Evolutionary conservation across 2,888 invertebrate genomes (phyloP).

Genomic region (Nymphalis urticae): DNA sequence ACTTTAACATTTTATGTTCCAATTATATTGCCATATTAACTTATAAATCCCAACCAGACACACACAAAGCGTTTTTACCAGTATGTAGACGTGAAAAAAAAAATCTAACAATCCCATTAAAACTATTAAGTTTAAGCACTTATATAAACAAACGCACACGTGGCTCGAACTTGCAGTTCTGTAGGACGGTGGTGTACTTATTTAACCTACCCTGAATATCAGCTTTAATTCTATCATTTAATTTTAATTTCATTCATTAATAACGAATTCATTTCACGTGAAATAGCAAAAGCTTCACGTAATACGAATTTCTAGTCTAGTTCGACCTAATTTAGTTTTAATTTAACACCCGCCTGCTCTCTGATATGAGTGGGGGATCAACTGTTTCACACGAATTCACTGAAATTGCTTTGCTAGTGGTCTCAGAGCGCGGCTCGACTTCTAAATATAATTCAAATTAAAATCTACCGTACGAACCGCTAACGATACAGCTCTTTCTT

Average conservation of each 20-base stretch:
- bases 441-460: conserved; percentile 3
- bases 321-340: conserved; percentile 11
- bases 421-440: conserved; percentile 2
- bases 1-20: no score
- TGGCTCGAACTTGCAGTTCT: no score
- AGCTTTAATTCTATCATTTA: not conserved
- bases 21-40: no score
- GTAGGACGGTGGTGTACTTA: not conserved
- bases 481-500: no score
- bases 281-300: conserved; percentile 4
- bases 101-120: no score
- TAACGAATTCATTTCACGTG: conserved; percentile 6
- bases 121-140: no score
- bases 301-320: conserved; percentile 5
- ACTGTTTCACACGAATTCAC: conserved; percentile 4
- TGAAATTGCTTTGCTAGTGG: not conserved
- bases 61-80: no score
- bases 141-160: no score
- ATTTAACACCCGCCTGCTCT: conserved; percentile 5
- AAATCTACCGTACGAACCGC: not conserved
- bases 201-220: not conserved
- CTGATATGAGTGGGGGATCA: conserved; percentile 4
- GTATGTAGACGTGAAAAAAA: no score
- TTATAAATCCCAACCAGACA: no score
- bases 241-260: conserved; percentile 2